Evolutionary conservation across 2,113 vertebrate genomes (phyloP).

Genomic region (Menidia beryllina): DNA sequence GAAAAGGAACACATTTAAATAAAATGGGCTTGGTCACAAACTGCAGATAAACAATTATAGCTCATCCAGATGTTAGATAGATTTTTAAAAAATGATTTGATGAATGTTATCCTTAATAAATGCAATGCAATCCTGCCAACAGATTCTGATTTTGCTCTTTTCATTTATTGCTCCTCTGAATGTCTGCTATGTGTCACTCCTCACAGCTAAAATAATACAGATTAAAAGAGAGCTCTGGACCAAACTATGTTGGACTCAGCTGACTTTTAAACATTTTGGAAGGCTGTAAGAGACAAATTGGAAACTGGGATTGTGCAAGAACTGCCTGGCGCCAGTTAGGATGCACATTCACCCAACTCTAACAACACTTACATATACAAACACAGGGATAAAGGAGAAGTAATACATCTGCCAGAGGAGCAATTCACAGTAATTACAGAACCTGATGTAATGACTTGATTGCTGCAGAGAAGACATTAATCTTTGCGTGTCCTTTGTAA

Average conservation of each 20-base stretch:
- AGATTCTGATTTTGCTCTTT: background rate
- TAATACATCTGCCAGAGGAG: slow-evolving; percentile 9
- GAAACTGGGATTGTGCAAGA: background rate
- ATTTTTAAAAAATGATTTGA: too few species aligned
- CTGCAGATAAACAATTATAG: too few species aligned
- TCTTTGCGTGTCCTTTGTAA: slow-evolving; percentile 23
- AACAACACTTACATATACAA: slow-evolving; percentile 1
- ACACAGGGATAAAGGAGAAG: slow-evolving; percentile 17
- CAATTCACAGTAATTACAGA: slow-evolving; percentile 38
- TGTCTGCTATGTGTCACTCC: background rate
- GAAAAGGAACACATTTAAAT: too few species aligned
- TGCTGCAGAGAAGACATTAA: slow-evolving; percentile 14
- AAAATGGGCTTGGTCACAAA: too few species aligned
- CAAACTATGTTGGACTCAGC: background rate
- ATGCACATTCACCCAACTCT: slow-evolving; percentile 6
- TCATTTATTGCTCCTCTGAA: background rate
- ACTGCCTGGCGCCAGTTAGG: background rate
- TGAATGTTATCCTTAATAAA: background rate
- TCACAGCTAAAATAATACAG: background rate
- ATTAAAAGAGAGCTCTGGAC: background rate
- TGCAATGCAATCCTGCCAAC: background rate
- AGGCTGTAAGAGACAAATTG: background rate
- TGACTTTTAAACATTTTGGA: background rate
- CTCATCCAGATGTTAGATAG: too few species aligned
- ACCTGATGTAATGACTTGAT: slow-evolving; percentile 17